These are phyloP conservation scores for Spea multiplicata DNA, from an alignment of 2,113 vertebrate species.

Conservation along the genomic window DNA sequence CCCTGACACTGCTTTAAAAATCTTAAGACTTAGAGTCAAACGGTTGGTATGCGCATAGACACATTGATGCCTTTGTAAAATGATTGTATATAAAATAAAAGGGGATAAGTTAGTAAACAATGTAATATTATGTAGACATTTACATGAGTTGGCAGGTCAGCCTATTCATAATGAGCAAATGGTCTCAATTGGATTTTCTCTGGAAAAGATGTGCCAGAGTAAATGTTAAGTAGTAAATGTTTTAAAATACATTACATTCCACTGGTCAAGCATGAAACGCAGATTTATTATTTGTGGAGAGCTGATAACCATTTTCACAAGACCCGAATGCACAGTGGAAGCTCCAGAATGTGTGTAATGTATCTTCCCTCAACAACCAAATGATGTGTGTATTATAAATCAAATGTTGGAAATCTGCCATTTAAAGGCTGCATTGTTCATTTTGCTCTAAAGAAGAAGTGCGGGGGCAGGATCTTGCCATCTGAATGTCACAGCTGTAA, in stretches of 20 bases:
- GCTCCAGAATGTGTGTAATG: conserved; percentile 22
- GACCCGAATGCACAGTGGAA: conserved; percentile 18
- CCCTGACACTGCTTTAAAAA: too few species aligned
- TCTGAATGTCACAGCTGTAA: too few species aligned
- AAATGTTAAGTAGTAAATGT: conserved; percentile 31
- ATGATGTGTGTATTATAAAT: background rate
- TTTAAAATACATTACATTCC: conserved; percentile 34
- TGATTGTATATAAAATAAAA: background rate
- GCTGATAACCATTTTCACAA: conserved; percentile 36
- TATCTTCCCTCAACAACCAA: conserved; percentile 13
- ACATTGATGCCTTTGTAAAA: background rate
- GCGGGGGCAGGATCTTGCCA: background rate
- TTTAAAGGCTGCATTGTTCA: background rate
- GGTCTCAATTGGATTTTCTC: conserved; percentile 24
- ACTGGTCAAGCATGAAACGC: conserved; percentile 19
- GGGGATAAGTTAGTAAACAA: conserved; percentile 21
- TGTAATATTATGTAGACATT: background rate
- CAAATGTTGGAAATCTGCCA: background rate
- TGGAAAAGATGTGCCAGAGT: conserved; percentile 19
- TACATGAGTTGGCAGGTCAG: conserved; percentile 13
- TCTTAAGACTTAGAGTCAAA: too few species aligned
- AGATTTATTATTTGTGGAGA: conserved; percentile 40
- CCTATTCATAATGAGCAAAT: conserved; percentile 4
- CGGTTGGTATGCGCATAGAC: background rate
- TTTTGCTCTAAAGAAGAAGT: conserved; percentile 3